Percentiles rank a stretch among this genome's conserved stretches.
phyloP scores from a whole-genome alignment of 2,888 invertebrate species.

The Ceramica pisi region DNA sequence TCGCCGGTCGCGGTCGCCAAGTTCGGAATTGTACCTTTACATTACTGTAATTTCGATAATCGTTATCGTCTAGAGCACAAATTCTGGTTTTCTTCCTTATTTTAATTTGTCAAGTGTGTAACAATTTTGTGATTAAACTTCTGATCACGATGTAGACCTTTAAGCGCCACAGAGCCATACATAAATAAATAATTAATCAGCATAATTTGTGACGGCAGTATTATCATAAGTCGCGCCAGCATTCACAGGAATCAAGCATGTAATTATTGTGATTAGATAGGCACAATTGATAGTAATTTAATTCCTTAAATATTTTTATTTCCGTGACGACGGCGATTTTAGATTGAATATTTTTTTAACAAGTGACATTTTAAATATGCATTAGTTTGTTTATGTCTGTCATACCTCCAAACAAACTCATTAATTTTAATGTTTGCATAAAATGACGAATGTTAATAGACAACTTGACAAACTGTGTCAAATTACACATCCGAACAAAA shows the following conservation, averaged over 20 bases:
- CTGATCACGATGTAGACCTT: neutral
- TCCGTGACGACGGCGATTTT: neutral
- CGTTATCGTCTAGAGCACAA: no score
- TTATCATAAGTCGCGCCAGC: conserved; percentile 23
- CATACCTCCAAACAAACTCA: conserved; percentile 16
- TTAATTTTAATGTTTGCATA: conserved; percentile 22
- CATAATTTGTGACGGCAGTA: conserved; percentile 4
- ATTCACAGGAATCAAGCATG: conserved; percentile 44
- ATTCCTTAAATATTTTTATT: conserved; percentile 24
- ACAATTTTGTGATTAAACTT: neutral
- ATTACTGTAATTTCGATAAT: no score
- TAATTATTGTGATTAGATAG: conserved; percentile 44
- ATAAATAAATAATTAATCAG: conserved; percentile 5
- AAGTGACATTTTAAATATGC: neutral
- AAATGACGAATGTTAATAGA: conserved; percentile 24
- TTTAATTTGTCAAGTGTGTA: neutral
- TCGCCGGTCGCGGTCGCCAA: no score
- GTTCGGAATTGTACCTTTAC: no score
- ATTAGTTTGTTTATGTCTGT: neutral
- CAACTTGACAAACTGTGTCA: conserved; percentile 39
- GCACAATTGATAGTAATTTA: conserved; percentile 13
- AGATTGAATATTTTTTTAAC: no score
- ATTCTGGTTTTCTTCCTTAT: neutral
- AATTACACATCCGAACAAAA: conserved; percentile 59
- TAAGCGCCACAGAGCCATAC: neutral